Base-by-base conservation (phyloP, 2,113 vertebrate species). In the Seriola dumerili region DNA sequence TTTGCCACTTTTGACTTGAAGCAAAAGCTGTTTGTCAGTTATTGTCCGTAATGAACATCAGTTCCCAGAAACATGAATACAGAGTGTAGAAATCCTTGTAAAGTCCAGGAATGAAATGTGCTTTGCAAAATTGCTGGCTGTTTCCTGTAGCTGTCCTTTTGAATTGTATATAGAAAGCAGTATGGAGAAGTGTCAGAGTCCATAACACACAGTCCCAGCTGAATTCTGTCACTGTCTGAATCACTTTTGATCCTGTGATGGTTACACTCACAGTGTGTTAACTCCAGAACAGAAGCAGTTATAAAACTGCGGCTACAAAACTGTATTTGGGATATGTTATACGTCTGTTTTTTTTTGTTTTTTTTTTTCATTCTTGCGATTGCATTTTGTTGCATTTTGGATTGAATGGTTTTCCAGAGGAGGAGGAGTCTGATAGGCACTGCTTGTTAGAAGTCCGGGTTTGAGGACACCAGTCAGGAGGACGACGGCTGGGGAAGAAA, bases 101-200 rank as follows among this genome's bases (percentile, higher is more conserved):
- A 76, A 87, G 70, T 78, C 48, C 69, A 75, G 50, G 65, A 78
- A 57, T 50, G 34, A 85, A 76, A 79, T 82, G 69, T 88, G 68
- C 69, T 82, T 54, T 77, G 76, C 73, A 80, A 90, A 88, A 88
- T 44, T 79, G 67, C 81, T 78, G 74, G 77, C 17, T 85, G 55
- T 73, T 83, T 89, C 67, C 50, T 76, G 50, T 68, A 81, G 72
- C 68, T 74, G 69, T 83, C 68, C 72, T 52, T 85, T 73, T 70
- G 13, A 25, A 40, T 76, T 84, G 48, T 44, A n/a, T 44, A 42
- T 46, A 77, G 62, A 87, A 85, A 88, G 81, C 77, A 25, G 23
- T 8, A 50, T 68, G 44, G 63, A 75, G 16, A 75, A 78, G 63
- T 58, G 73, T 66, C 69, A 58, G 38, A 70, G 74, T 88, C 77